Base-by-base conservation (phyloP, 1,140 invertebrate genomes). In the Agrypnia vestita region DNA sequence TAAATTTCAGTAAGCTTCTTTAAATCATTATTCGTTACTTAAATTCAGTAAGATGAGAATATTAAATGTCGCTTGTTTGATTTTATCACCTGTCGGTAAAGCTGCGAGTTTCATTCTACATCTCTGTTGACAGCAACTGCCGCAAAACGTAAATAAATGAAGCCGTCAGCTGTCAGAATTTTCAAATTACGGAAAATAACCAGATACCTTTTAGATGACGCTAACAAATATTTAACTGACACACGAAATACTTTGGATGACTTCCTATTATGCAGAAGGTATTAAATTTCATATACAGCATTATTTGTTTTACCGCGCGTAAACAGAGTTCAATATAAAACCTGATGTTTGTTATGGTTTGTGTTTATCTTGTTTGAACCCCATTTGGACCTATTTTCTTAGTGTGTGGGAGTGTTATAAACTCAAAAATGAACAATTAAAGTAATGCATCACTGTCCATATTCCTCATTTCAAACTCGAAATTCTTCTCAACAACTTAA, bases 61-160 rank as follows among this genome's bases (percentile, higher is more conserved):
- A 13, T 13, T 4, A 12, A 51, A 13, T 51, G 49, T 15, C n/a
- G 1, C 49, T 1, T 13, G 8, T 8, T 51, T 15, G 49, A 51
- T 51, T n/a, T 51, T 51, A 13, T 51, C 49, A 8, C 0, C 4
- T 56, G 61, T 64, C 61, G 61, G 25, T 64, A 64, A 44, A 35
- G 61, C 13, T 25, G 25, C 10, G 35, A 64, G 35, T 13, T 43
- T 12, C 13, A 25, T 64, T 64, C 0, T 53, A 9, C 55, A 17
- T 64, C 61, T 43, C 61, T 64, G 61, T 64, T 64, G 61, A 7
- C 61, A 64, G 61, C 61, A 15, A 59, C 61, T 64, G 61, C 19
- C 56, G 19, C 4, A 53, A 64, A 43, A 21, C 10, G 67, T 71
- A 49, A 71, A 71, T 71, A 71, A 71, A 71, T 71, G 67, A 71